phyloP scores from a whole-genome alignment of 2,797 vertebrate species.

The Syncerus caffer region DNA sequence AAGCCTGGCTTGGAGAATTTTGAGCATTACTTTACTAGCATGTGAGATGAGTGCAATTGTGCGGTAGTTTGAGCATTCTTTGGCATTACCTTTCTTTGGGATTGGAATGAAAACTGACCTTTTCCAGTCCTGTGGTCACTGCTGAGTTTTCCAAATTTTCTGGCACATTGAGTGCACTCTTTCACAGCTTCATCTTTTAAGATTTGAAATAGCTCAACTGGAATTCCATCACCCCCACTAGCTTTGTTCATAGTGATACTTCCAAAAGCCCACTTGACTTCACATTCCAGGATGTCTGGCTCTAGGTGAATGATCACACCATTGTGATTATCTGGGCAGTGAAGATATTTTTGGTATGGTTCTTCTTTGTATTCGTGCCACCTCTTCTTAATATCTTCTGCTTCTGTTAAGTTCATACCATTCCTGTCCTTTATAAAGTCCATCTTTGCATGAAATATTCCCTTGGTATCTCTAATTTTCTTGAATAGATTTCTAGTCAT shows the following conservation, averaged over 20 bases:
- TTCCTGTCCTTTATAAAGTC: background rate
- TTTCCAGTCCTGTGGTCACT: background rate
- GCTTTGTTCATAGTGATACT: background rate
- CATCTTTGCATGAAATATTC: background rate
- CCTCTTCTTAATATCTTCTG: background rate
- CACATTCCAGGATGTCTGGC: background rate
- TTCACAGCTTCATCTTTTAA: background rate
- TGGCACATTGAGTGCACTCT: accelerated
- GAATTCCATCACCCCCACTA: background rate
- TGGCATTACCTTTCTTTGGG: background rate
- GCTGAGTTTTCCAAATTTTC: background rate
- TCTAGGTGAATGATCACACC: background rate
- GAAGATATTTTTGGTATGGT: background rate
- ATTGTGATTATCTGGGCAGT: accelerated
- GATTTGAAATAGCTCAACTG: background rate
- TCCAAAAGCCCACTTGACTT: background rate
- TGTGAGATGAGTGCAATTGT: background rate
- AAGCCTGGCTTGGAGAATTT: background rate
- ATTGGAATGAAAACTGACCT: background rate
- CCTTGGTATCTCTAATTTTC: background rate
- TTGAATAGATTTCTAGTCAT: background rate
- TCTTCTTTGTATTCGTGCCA: background rate
- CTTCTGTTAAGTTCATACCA: background rate
- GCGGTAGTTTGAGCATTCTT: accelerated
- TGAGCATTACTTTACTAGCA: accelerated